phyloP scores from a whole-genome alignment of 2,888 invertebrate species.

The Hermaeophaga mercurialis region DNA sequence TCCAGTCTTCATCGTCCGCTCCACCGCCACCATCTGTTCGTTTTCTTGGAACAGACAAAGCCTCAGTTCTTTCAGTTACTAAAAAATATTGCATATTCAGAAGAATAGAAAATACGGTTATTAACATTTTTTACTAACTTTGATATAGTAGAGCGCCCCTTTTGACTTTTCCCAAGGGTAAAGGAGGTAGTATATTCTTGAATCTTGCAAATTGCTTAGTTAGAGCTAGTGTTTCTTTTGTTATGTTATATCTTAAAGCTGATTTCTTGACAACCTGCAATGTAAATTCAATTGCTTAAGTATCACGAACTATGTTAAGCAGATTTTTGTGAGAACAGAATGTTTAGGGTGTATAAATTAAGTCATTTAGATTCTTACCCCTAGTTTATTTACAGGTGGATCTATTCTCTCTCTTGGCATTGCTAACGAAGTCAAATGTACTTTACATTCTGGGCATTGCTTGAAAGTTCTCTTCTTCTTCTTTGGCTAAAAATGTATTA shows the following conservation, averaged over 20 bases:
- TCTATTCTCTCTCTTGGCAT: conserved; percentile 36
- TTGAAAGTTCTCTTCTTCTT: conserved; percentile 34
- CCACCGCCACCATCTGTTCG: conserved; percentile 46
- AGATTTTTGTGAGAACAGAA: too few relatives aligned
- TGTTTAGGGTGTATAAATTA: too few relatives aligned
- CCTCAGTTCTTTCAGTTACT: conserved; percentile 47
- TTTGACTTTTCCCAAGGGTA: conserved; percentile 40
- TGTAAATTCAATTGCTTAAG: too few relatives aligned
- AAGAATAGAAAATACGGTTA: background rate
- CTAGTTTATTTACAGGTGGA: conserved; percentile 31
- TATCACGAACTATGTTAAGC: too few relatives aligned
- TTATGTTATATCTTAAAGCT: conserved; percentile 41
- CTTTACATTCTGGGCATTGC: conserved; percentile 34
- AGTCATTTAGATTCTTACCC: conserved; percentile 28
- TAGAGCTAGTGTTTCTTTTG: conserved; percentile 39
- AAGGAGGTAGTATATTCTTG: conserved; percentile 35
- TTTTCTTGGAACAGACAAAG: conserved; percentile 52
- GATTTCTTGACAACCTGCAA: conserved; percentile 33
- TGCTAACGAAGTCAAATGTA: conserved; percentile 39
- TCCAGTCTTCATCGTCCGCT: conserved; percentile 57
- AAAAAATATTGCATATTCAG: conserved; percentile 18
- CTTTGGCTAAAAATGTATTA: conserved; percentile 28
- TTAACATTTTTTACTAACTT: conserved; percentile 26
- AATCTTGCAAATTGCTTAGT: conserved; percentile 37
- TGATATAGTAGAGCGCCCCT: conserved; percentile 39